These are phyloP conservation scores for Oryzaephilus surinamensis DNA, from an alignment of 1,140 invertebrate genomes.

Conservation along the genomic window DNA sequence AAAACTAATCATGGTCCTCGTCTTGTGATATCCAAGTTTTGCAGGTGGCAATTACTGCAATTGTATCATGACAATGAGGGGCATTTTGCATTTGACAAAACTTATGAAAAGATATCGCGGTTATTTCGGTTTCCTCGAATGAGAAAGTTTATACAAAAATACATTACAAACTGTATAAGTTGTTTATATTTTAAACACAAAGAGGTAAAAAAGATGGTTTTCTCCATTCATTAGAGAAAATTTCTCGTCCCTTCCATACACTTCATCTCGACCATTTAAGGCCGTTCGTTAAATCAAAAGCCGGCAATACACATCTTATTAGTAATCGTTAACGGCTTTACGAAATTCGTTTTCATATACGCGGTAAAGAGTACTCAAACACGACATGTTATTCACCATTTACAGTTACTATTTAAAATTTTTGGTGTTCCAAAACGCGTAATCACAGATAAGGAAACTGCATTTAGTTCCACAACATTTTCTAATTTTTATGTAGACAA, in stretches of 20 bases:
- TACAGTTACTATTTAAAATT: slow-evolving; percentile 10
- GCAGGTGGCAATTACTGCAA: slow-evolving; percentile 3
- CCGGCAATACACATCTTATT: slow-evolving; percentile 7
- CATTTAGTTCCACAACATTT: slow-evolving; percentile 20
- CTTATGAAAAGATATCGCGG: slow-evolving; percentile 3
- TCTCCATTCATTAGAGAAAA: slow-evolving; percentile 11
- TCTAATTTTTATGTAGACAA: slow-evolving; percentile 15
- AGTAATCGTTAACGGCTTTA: slow-evolving; percentile 9
- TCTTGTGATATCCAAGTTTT: slow-evolving; percentile 1
- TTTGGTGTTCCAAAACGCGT: slow-evolving; percentile 21
- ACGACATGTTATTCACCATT: slow-evolving; percentile 11
- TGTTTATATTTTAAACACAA: slow-evolving; percentile 5
- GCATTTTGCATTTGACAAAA: slow-evolving; percentile 2
- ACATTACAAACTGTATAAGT: slow-evolving; percentile 5
- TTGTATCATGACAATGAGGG: slow-evolving; percentile 12
- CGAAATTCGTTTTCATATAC: slow-evolving; percentile 15
- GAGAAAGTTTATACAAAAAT: slow-evolving; percentile 11
- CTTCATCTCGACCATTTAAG: slow-evolving; percentile 13
- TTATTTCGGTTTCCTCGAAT: slow-evolving; percentile 10
- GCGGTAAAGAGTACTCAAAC: slow-evolving; percentile 21
- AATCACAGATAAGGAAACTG: slow-evolving; percentile 19
- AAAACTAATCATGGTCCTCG: not conserved
- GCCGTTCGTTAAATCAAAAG: slow-evolving; percentile 3
- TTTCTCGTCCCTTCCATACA: slow-evolving; percentile 3
- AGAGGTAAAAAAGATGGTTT: slow-evolving; percentile 6